These are phyloP conservation scores for Hypsopygia costalis DNA, from an alignment of 2,888 invertebrate species.

Conservation along the genomic window DNA sequence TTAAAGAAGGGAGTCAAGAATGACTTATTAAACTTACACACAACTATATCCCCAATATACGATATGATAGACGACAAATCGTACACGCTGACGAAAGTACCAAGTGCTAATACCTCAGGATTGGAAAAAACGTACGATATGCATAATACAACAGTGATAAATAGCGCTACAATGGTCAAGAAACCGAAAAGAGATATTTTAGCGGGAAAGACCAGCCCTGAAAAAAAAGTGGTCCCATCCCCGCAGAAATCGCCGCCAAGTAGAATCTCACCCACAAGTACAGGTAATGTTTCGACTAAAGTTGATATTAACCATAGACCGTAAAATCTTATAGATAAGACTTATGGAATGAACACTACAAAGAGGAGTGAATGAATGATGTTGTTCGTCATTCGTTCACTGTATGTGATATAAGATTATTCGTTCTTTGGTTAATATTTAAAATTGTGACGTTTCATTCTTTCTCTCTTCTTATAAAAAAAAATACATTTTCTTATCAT, in stretches of 20 bases:
- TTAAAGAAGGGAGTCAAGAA: constrained; percentile 39
- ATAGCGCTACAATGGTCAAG: constrained; percentile 56
- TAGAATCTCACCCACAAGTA: constrained; percentile 33
- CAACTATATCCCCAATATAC: constrained; percentile 70
- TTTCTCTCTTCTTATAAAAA: no score
- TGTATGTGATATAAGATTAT: no score
- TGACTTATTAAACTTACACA: constrained; percentile 54
- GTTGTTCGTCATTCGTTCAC: no score
- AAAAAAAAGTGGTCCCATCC: constrained; percentile 42
- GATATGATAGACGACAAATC: constrained; percentile 57
- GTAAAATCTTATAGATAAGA: no score
- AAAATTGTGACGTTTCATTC: no score
- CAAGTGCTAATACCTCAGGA: constrained; percentile 23
- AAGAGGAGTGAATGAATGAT: no score
- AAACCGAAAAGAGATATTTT: constrained; percentile 61
- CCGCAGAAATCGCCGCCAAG: constrained; percentile 29
- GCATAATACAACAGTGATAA: constrained; percentile 51
- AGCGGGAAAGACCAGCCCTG: constrained; percentile 40
- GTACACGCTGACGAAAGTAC: constrained; percentile 43
- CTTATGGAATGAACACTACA: no score
- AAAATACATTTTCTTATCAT: no score
- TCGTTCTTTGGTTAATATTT: no score
- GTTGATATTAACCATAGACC: no score
- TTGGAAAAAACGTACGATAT: constrained; percentile 47
- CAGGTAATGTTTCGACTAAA: constrained; percentile 34